These are phyloP conservation scores for Pelochelys cantorii DNA, from an alignment of 2,797 vertebrate species.

Conservation along the genomic window DNA sequence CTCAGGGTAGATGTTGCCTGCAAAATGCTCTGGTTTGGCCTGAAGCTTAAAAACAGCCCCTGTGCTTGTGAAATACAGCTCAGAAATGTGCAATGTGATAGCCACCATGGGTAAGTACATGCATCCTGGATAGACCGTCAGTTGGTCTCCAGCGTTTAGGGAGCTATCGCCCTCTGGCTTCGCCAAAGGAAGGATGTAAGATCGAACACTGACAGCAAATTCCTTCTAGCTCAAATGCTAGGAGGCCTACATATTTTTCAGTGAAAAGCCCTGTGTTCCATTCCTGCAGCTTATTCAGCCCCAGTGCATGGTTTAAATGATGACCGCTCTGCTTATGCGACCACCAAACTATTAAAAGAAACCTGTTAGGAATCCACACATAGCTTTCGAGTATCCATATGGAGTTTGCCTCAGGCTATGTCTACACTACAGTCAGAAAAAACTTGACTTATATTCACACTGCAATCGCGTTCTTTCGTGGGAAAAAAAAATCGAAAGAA, in stretches of 20 bases:
- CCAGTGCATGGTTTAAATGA: accelerated
- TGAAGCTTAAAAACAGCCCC: background rate
- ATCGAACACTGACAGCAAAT: accelerated
- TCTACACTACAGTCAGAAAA: too few relatives aligned
- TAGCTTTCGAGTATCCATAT: background rate
- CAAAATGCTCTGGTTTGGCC: background rate
- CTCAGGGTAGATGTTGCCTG: background rate
- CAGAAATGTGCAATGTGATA: background rate
- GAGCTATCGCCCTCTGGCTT: background rate
- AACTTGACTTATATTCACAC: too few relatives aligned
- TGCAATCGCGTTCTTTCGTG: too few relatives aligned
- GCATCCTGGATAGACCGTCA: background rate
- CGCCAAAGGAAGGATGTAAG: background rate
- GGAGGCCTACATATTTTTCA: background rate
- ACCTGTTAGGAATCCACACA: background rate
- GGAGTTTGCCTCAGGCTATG: too few relatives aligned
- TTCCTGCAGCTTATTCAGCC: background rate
- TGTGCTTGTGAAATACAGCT: background rate
- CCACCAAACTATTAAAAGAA: background rate
- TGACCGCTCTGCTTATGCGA: background rate
- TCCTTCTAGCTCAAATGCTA: background rate
- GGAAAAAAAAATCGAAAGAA: too few relatives aligned
- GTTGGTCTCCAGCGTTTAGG: background rate
- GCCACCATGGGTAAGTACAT: background rate
- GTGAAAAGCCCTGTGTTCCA: background rate